Evolutionary conservation across 2,797 vertebrate species (phyloP).

Genomic region (Enteromius mattozi): DNA sequence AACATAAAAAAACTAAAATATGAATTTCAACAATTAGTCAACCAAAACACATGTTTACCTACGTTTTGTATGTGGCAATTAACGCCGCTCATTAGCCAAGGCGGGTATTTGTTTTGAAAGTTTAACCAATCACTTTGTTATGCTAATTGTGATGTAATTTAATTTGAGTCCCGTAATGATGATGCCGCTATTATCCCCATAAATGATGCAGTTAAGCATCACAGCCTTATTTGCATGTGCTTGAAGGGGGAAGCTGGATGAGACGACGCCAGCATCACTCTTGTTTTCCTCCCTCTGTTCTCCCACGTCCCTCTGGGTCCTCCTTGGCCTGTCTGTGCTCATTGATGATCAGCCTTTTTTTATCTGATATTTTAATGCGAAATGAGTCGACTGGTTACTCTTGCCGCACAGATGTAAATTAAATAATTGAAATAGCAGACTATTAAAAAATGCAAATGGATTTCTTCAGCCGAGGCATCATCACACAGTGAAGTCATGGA

Average conservation of each 20-base stretch:
- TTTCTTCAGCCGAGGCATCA: conserved; percentile 62
- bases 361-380: conserved; percentile 92
- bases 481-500: conserved; percentile 72
- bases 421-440: conserved; percentile 81
- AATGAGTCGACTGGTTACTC: conserved; percentile 82
- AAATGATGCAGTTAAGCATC: conserved; percentile 99
- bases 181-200: conserved; percentile 99
- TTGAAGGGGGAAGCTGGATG: conserved; percentile 93
- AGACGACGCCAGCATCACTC: conserved; percentile 64
- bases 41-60: conserved; percentile 95
- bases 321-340: conserved; percentile 88
- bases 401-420: conserved; percentile 85
- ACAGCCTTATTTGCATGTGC: conserved; percentile 99
- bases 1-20: conserved; percentile 67
- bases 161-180: conserved; percentile 99
- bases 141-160: conserved; percentile 99
- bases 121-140: conserved; percentile 99
- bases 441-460: conserved; percentile 76
- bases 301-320: conserved; percentile 93
- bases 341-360: conserved; percentile 95
- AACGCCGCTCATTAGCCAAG: conserved; percentile 97
- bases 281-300: conserved; percentile 95
- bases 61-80: conserved; percentile 95
- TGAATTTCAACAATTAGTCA: conserved; percentile 85
- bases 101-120: conserved; percentile 99